These are phyloP conservation scores for Cephonodes hylas DNA, from an alignment of 2,888 invertebrate genomes.

Conservation along the genomic window DNA sequence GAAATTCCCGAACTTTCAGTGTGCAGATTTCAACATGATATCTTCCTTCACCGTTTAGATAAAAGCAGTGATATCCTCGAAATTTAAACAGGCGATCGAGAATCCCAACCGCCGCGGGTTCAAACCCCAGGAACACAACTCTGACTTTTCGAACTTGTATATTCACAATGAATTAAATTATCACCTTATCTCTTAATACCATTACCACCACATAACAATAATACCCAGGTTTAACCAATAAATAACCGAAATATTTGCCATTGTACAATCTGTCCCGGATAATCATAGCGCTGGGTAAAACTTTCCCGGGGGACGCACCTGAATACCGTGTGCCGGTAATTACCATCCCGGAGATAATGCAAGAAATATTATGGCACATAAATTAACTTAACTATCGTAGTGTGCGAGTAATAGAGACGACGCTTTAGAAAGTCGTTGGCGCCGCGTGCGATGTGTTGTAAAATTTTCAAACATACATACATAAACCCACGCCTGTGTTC, in stretches of 20 bases:
- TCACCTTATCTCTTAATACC: no score
- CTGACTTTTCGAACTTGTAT: no score
- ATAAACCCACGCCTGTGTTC: no score
- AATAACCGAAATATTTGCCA: neutral
- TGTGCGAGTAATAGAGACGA: neutral
- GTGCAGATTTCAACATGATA: neutral
- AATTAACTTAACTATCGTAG: constrained; percentile 9
- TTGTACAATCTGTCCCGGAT: neutral
- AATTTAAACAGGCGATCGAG: no score
- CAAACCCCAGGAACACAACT: no score
- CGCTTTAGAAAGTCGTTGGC: neutral
- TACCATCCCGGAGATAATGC: constrained; percentile 8
- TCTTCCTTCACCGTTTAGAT: neutral
- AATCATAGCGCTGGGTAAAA: neutral
- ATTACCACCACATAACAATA: neutral
- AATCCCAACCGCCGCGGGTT: no score
- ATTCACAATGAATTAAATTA: no score
- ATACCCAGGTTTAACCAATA: neutral
- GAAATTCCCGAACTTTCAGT: no score
- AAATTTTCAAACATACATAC: no score
- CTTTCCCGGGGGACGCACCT: neutral
- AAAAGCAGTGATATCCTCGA: no score
- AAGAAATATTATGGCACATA: constrained; percentile 12
- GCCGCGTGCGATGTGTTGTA: no score
- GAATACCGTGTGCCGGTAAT: constrained; percentile 8